Evolutionary conservation across 2,113 vertebrate species (phyloP).

Genomic region (Columba livia): DNA sequence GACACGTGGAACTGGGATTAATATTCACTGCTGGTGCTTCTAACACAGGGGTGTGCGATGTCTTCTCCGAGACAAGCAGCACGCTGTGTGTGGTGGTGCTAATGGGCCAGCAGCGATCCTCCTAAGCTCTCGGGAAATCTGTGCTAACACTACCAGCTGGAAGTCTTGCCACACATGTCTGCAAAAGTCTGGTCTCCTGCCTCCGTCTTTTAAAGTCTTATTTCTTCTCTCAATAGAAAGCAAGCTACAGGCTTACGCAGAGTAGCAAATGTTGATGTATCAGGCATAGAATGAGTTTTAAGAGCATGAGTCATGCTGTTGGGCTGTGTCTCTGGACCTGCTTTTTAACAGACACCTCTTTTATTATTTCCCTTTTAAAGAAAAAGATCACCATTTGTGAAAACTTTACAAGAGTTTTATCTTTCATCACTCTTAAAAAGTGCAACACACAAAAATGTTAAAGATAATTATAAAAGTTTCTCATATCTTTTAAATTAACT

Average conservation of each 20-base stretch:
- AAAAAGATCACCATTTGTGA: not conserved
- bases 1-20: rapidly evolving
- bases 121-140: not conserved
- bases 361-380: not conserved
- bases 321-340: not conserved
- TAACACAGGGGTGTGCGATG: rapidly evolving
- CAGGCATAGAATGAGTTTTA: not conserved
- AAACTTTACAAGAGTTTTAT: not conserved
- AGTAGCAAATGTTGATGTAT: not conserved
- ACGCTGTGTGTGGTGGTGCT: not conserved
- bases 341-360: not conserved
- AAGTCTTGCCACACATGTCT: not conserved
- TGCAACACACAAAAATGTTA: not conserved
- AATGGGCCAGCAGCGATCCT: not conserved
- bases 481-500: not conserved
- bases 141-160: not conserved
- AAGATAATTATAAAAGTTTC: not conserved
- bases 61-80: not conserved
- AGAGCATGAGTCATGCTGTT: not conserved
- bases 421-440: not conserved
- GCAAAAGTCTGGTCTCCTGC: not conserved
- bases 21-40: not conserved
- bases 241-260: not conserved
- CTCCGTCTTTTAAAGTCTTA: not conserved
- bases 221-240: not conserved